phyloP scores from a whole-genome alignment of 2,888 invertebrate species.

The Agonopterix arenella region DNA sequence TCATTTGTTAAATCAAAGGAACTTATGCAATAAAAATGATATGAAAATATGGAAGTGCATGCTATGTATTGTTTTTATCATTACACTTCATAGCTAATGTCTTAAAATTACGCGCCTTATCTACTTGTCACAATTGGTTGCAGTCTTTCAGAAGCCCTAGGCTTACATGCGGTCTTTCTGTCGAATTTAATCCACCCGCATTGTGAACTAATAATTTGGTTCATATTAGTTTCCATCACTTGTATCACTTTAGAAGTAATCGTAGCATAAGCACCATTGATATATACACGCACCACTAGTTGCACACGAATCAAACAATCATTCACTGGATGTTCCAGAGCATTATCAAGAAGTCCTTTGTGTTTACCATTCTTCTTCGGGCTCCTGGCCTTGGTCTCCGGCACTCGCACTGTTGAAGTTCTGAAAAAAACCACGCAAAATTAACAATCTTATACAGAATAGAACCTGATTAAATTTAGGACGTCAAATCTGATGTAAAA shows the following conservation, averaged over 20 bases:
- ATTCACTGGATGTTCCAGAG: conserved; percentile 19
- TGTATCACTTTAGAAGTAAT: conserved; percentile 1
- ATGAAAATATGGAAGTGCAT: conserved; percentile 11
- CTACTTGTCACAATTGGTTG: conserved; percentile 35
- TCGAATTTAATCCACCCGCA: conserved; percentile 7
- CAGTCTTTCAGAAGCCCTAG: conserved; percentile 26
- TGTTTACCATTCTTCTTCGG: conserved; percentile 75
- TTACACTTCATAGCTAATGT: conserved; percentile 3
- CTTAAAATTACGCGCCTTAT: conserved; percentile 15
- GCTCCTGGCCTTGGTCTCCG: conserved; percentile 53
- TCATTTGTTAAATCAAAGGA: not conserved
- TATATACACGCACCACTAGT: conserved; percentile 41
- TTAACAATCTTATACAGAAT: too few relatives aligned
- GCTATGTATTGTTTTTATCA: not conserved
- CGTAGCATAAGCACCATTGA: conserved; percentile 50
- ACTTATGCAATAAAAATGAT: conserved; percentile 28
- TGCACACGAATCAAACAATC: conserved; percentile 33
- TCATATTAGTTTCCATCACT: not conserved
- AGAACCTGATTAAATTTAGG: too few relatives aligned
- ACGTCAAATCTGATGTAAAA: too few relatives aligned
- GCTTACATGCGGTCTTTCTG: conserved; percentile 2
- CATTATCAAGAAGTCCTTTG: conserved; percentile 31
- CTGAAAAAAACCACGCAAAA: conserved; percentile 28
- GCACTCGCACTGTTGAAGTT: conserved; percentile 47
- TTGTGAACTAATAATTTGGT: conserved; percentile 6